Evolutionary conservation across 1,140 invertebrate genomes (phyloP), one percentile per base, ranked within the genome.

Genomic region (Linepithema humile): DNA sequence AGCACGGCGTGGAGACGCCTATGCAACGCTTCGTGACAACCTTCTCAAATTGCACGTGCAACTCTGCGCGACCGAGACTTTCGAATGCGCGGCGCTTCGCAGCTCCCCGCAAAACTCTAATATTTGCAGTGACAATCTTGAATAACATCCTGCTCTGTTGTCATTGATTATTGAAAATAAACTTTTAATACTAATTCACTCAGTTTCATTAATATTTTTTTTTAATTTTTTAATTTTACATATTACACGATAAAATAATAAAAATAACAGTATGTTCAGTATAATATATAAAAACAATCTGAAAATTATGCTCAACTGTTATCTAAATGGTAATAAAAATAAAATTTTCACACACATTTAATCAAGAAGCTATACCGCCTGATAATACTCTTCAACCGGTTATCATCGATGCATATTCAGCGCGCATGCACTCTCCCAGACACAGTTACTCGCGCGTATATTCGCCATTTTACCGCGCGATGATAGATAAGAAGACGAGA

Each of bases 11-110:
- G 43, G 74, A 17, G 60, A 53, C 62, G 62, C 62, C 75, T 53
- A 69, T 80, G 75, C 65, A 80, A 70, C 20, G 75, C 67, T 70
- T 80, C 75, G 75, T 80, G 75, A 80, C 64, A 80, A 55, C 75
- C 64, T 69, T 80, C 75, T 80, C 75, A 80, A 80, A 80, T 80
- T 80, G 48, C 74, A 38, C 43, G 32, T 38, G 74, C 48, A 78
- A 78, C 48, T 17, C n/a, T 32, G 62, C 23, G 55, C 72, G 72
- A 75, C 72, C 55, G 40, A 75, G 57, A 48, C 38, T 64, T 75
- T 75, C 57, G 57, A 75, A 26, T 32, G 69, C 69, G 53, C 53
- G 17, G 23, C 70, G 17, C 74, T 40, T 65, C 15, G 57, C 45
- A 38, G 7, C 12, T 40, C 62, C 62, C 32, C 48, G 62, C 60